Percentiles rank a stretch among this genome's conserved stretches.
Conservation (phyloP, 2,888 invertebrate species). For the Tetragonula carbonaria region DNA sequence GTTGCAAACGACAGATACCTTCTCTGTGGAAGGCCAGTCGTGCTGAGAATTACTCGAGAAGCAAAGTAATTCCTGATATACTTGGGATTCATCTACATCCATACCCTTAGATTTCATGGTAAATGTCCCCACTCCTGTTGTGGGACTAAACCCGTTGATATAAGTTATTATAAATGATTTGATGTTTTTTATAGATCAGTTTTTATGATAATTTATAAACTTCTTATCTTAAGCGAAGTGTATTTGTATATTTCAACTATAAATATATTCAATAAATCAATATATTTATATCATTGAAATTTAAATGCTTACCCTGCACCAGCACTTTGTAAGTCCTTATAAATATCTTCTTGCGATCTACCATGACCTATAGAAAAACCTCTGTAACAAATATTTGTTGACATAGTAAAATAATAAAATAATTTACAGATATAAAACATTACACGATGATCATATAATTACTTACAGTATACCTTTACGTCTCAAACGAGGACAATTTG, state of each 20-base stretch:
- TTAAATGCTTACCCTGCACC: conserved; percentile 81
- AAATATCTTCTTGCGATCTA: conserved; percentile 93
- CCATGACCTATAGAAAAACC: conserved; percentile 92
- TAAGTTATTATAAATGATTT: conserved; percentile 61
- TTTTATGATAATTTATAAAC: neutral
- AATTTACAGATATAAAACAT: neutral
- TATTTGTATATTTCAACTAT: neutral
- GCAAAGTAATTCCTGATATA: conserved; percentile 84
- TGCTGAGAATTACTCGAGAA: conserved; percentile 82
- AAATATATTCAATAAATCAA: conserved; percentile 7
- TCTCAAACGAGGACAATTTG: conserved; percentile 90
- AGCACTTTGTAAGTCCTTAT: conserved; percentile 90
- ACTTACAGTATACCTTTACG: conserved; percentile 91
- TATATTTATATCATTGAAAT: conserved; percentile 6
- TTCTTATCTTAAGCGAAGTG: conserved; percentile 7
- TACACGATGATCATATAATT: neutral
- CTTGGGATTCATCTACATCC: conserved; percentile 82
- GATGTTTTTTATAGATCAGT: neutral
- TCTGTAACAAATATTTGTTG: conserved; percentile 84
- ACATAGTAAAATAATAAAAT: neutral
- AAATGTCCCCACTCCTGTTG: conserved; percentile 82
- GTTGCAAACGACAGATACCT: conserved; percentile 79
- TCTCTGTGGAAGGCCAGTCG: conserved; percentile 82
- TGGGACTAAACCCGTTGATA: conserved; percentile 80
- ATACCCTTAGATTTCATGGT: conserved; percentile 82